A percentile compares a stretch with the other conserved stretches of the same genome.
Evolutionary conservation across 2,888 invertebrate genomes (phyloP).

Genomic region (Graphium colonna): DNA sequence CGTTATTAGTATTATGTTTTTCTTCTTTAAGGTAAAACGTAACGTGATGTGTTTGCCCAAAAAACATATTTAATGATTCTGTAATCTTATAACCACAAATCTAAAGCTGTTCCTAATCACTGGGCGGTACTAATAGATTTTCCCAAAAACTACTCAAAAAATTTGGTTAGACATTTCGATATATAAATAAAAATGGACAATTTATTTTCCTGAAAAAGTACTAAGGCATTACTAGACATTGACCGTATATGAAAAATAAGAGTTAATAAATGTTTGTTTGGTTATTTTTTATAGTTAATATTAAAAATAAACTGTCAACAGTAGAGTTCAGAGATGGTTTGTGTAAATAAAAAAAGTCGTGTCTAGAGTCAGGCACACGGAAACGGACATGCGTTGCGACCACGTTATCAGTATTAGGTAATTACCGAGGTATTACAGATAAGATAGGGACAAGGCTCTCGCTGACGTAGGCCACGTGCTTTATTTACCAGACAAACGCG

Average conservation of each 20-base stretch:
- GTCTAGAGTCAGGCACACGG: conserved; percentile 12
- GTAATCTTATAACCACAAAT: neutral
- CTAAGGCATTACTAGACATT: neutral
- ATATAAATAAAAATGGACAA: neutral
- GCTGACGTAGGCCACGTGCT: conserved; percentile 4
- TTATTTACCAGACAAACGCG: too few relatives aligned
- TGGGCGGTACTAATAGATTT: too few relatives aligned
- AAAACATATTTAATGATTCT: neutral
- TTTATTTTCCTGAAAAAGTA: neutral
- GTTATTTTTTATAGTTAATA: neutral
- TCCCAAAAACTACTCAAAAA: too few relatives aligned
- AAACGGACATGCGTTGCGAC: too few relatives aligned
- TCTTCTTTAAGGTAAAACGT: neutral
- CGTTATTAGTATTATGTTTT: neutral
- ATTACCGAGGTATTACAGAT: conserved; percentile 18
- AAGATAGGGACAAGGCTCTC: conserved; percentile 7
- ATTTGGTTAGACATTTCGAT: too few relatives aligned
- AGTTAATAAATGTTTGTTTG: neutral
- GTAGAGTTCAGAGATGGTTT: neutral
- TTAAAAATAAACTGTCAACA: neutral
- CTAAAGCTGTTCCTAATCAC: too few relatives aligned
- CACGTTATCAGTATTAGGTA: conserved; percentile 20
- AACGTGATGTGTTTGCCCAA: neutral
- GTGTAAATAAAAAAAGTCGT: too few relatives aligned
- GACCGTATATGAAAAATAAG: too few relatives aligned